Conservation (phyloP, 1,140 invertebrate species). For the Cotesia chilonis region DNA sequence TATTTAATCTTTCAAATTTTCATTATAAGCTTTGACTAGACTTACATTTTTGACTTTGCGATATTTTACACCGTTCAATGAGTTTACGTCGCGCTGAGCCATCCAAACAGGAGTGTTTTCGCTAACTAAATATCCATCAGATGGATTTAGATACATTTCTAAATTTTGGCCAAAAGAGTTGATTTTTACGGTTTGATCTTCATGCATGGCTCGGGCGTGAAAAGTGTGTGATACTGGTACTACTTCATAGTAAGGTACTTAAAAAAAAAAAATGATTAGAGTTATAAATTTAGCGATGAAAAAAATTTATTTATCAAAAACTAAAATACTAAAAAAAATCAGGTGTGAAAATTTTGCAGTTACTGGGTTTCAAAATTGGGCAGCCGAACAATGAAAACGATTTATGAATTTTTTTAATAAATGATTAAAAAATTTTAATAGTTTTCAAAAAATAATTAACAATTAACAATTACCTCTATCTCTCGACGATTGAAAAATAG, state of each 20-base stretch:
- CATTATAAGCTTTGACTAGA: background rate
- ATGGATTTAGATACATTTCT: slow-evolving; percentile 48
- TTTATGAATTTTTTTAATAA: too few species aligned
- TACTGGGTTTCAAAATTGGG: too few species aligned
- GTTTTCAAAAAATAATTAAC: too few species aligned
- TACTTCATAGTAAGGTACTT: slow-evolving; percentile 53
- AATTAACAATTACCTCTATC: too few species aligned
- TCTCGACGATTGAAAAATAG: too few species aligned
- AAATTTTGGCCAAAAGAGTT: slow-evolving; percentile 44
- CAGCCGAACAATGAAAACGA: too few species aligned
- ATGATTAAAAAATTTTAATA: too few species aligned
- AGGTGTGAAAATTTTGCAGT: too few species aligned
- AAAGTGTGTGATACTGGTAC: slow-evolving; percentile 43
- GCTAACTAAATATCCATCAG: slow-evolving; percentile 47
- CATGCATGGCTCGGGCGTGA: slow-evolving; percentile 9
- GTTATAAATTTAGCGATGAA: too few species aligned
- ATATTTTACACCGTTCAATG: slow-evolving; percentile 46
- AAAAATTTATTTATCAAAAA: too few species aligned
- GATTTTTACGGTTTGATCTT: slow-evolving; percentile 39
- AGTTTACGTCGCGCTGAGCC: slow-evolving; percentile 34
- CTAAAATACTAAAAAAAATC: too few species aligned
- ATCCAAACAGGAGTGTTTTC: slow-evolving; percentile 50
- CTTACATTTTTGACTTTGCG: slow-evolving; percentile 23
- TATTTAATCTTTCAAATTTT: slow-evolving; percentile 22
- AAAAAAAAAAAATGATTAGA: background rate